Evolutionary conservation across 2,797 vertebrate species (phyloP).

Genomic region (Peromyscus melanophrys): DNA sequence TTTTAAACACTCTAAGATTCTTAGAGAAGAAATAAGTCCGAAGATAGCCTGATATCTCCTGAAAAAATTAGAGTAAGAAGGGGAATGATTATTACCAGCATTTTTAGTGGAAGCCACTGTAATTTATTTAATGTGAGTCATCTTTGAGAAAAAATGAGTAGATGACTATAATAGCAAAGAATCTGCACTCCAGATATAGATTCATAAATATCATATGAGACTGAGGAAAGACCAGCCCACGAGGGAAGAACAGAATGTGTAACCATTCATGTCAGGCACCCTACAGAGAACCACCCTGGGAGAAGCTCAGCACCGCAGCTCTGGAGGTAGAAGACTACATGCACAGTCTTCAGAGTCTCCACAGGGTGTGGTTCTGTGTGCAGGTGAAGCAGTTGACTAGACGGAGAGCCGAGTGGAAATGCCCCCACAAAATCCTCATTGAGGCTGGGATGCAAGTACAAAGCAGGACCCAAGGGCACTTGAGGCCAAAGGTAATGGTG

Average conservation of each 20-base stretch:
- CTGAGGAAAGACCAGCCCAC: neutral
- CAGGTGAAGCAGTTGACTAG: neutral
- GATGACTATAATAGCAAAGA: constrained; percentile 1
- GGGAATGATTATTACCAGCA: constrained; percentile 7
- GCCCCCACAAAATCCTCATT: neutral
- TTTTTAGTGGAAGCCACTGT: constrained; percentile 23
- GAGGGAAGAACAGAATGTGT: constrained; percentile 5
- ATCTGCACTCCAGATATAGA: constrained; percentile 7
- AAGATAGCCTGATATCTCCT: constrained; percentile 30
- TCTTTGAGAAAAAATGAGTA: constrained; percentile 8
- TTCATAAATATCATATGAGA: neutral
- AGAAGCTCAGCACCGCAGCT: neutral
- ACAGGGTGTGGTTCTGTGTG: neutral
- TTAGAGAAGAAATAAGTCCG: neutral
- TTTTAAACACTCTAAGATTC: constrained; percentile 34
- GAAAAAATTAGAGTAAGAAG: constrained; percentile 22
- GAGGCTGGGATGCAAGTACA: neutral
- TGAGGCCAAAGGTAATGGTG: neutral
- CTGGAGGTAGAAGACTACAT: neutral
- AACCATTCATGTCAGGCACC: neutral
- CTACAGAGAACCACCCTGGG: neutral
- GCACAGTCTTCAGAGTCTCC: neutral
- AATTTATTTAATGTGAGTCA: constrained; percentile 46
- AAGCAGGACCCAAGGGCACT: neutral
- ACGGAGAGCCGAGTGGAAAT: neutral